These are phyloP conservation scores for Halcyon chelicuti DNA, from an alignment of 2,797 vertebrate species.

Conservation along the genomic window DNA sequence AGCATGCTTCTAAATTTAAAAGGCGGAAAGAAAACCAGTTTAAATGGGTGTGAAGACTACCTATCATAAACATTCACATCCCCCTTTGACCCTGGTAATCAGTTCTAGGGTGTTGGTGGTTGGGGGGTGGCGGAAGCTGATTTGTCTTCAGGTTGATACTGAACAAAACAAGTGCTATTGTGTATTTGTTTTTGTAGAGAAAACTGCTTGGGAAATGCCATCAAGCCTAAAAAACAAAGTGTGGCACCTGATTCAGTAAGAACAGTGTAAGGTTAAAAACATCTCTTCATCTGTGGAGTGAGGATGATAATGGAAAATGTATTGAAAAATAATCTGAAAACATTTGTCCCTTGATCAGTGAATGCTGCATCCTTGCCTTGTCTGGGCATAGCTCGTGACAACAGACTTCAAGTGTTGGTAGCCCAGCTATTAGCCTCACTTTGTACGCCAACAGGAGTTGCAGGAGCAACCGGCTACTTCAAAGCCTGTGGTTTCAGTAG, in stretches of 20 bases:
- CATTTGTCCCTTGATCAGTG: not conserved
- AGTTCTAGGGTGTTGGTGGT: slow-evolving; percentile 23
- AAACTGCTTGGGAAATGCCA: not conserved
- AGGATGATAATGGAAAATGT: not conserved
- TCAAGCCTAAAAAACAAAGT: not conserved
- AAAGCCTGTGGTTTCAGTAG: not conserved
- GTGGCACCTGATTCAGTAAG: not conserved
- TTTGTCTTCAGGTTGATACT: not conserved
- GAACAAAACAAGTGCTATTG: not conserved
- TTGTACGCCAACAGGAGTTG: not conserved
- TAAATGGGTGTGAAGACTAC: slow-evolving; percentile 47
- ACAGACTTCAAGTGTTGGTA: not conserved
- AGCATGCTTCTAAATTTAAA: slow-evolving; percentile 50
- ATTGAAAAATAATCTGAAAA: not conserved
- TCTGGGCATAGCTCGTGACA: not conserved
- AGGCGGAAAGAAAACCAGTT: slow-evolving; percentile 45
- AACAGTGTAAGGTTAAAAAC: not conserved
- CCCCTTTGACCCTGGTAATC: slow-evolving; percentile 37
- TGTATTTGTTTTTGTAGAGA: not conserved
- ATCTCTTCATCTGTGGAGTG: not conserved
- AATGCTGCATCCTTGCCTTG: not conserved
- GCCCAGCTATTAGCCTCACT: not conserved
- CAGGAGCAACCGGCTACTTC: not conserved
- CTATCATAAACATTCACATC: slow-evolving; percentile 33
- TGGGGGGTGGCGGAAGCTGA: not conserved